These are phyloP conservation scores for Pagrus major DNA, from an alignment of 2,113 vertebrate genomes.

Conservation along the genomic window DNA sequence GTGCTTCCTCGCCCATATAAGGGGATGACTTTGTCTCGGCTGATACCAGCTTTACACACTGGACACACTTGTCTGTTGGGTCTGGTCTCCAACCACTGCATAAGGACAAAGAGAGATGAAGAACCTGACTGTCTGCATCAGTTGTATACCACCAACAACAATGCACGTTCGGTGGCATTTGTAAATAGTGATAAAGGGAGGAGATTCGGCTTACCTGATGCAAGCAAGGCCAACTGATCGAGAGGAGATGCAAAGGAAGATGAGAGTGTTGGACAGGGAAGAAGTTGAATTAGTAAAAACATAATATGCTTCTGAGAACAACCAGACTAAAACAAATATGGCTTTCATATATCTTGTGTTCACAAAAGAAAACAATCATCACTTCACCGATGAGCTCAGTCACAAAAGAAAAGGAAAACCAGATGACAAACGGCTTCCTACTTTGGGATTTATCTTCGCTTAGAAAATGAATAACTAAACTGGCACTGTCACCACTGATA, in stretches of 20 bases:
- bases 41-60: constrained; percentile 98
- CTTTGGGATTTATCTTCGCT: background rate
- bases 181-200: background rate
- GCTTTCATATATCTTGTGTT: background rate
- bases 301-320: background rate
- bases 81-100: constrained; percentile 96
- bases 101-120: constrained; percentile 9
- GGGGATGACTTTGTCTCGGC: constrained; percentile 97
- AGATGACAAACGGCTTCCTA: background rate
- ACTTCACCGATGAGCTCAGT: background rate
- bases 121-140: background rate
- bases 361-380: background rate
- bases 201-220: constrained; percentile 90
- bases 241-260: constrained; percentile 39
- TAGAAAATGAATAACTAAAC: background rate
- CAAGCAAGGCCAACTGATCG: constrained; percentile 95
- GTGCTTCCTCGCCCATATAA: constrained; percentile 97
- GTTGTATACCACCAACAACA: too few species aligned
- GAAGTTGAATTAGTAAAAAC: constrained; percentile 43
- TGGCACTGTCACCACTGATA: background rate
- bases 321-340: background rate
- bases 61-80: constrained; percentile 98
- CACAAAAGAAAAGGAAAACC: background rate
- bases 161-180: background rate
- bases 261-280: constrained; percentile 24